Base-by-base conservation (phyloP, 1,140 invertebrate species). In the Augochlora pura region DNA sequence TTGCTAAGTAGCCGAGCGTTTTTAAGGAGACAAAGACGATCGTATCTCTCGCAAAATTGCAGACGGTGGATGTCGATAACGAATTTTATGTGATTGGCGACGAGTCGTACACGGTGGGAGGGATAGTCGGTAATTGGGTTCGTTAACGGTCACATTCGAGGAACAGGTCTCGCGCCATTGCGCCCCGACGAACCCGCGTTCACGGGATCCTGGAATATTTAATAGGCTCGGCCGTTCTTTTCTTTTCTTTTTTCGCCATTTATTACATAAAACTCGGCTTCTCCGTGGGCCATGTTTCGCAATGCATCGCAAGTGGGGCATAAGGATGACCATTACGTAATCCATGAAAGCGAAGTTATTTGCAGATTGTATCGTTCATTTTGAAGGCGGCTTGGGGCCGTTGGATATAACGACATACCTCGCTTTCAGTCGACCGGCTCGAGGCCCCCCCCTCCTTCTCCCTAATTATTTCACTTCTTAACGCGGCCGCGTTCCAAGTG, bases 261-360 rank as follows among this genome's bases (percentile, higher is more conserved):
- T 66, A 77, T 81, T 81, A 77, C 52, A 54, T 71, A 81, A 81
- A 81, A 10, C 38, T 9, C 16, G 8, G 42, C 16, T 38, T 42
- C 32, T 39, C 21, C 9, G 42, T 46, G 42, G 42, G 42, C 42
- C 42, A 46, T 25, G n/a, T 77, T 77, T 77, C 52, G 67, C 25
- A 77, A 70, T 64, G 42, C 1, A 38, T 60, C 16, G 73, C 32
- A 71, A 65, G 74, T 66, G 77, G 60, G 66, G 60, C 66, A 71
- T 38, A 68, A 70, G 59, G 66, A 81, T 71, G 74, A 77, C 42
- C 10, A 65, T 81, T 81, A 64, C 66, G 74, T 77, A 81, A 81
- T 77, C 67, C 38, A 81, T 39, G 75, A 77, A 81, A 80, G 73
- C 65, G 42, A 76, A 77, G 75, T 81, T 81, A 81, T 71, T 65